Percentiles rank a stretch among this genome's conserved stretches.
phyloP scores from a whole-genome alignment of 2,113 vertebrate species.

The Coptodon rendalli region DNA sequence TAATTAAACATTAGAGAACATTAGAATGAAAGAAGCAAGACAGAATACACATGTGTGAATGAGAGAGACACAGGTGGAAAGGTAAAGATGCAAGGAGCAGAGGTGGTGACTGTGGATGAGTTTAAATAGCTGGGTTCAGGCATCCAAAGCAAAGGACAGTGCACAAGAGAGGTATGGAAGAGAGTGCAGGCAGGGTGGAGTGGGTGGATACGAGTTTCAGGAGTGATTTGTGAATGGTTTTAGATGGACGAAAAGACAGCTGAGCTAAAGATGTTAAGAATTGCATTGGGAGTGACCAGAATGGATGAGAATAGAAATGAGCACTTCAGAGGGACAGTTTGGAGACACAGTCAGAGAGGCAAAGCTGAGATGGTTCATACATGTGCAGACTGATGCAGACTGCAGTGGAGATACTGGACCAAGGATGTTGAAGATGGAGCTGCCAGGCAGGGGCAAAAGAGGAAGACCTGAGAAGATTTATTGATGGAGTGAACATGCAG shows the following conservation, averaged over 20 bases:
- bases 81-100: not conserved
- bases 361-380: not conserved
- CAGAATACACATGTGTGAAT: not conserved
- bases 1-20: not conserved
- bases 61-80: not conserved
- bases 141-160: not conserved
- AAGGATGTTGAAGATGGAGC: not conserved
- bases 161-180: not conserved
- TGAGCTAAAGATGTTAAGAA: not conserved
- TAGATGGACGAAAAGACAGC: not conserved
- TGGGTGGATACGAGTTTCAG: not conserved
- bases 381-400: not conserved
- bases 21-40: accelerated
- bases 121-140: not conserved
- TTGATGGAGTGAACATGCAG: not conserved
- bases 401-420: not conserved
- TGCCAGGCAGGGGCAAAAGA: not conserved
- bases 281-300: not conserved
- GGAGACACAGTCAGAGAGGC: not conserved
- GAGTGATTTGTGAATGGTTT: not conserved
- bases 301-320: not conserved
- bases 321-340: not conserved
- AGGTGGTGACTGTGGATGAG: not conserved
- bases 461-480: not conserved
- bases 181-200: accelerated